Evolutionary conservation across 2,888 invertebrate genomes (phyloP).

Genomic region (Mactromeris polynyma): DNA sequence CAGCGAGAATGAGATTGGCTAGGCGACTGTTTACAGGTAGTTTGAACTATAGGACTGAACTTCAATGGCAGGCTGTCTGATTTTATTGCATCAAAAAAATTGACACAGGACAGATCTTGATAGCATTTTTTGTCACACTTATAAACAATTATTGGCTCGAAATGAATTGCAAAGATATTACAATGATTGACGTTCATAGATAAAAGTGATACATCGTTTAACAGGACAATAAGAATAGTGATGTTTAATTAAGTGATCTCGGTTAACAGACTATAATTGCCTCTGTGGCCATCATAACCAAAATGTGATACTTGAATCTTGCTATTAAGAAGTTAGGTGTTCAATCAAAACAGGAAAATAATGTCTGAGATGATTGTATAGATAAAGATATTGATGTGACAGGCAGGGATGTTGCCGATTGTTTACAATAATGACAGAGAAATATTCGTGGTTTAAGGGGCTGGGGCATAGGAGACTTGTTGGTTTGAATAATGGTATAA

Average conservation of each 20-base stretch:
- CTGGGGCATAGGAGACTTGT: no score
- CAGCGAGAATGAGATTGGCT: background rate
- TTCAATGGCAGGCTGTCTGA: background rate
- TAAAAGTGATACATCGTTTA: slow-evolving; percentile 16
- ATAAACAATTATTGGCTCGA: slow-evolving; percentile 17
- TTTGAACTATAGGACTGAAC: background rate
- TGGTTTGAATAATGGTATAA: no score
- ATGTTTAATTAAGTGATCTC: slow-evolving; percentile 19
- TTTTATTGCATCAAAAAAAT: slow-evolving; percentile 2
- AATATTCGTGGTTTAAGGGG: no score
- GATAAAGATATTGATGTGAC: background rate
- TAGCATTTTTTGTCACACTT: background rate
- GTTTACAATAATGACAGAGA: background rate
- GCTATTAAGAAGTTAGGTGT: background rate
- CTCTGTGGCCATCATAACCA: background rate
- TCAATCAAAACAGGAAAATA: background rate
- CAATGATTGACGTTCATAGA: background rate
- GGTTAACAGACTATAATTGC: slow-evolving; percentile 8
- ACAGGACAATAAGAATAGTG: slow-evolving; percentile 8
- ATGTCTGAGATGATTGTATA: background rate
- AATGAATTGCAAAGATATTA: slow-evolving; percentile 13
- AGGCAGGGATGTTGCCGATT: background rate
- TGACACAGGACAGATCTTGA: background rate
- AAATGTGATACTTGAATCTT: slow-evolving; percentile 5
- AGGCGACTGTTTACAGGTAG: background rate